These are phyloP conservation scores for Stegana nigrithorax DNA, from an alignment of 2,888 invertebrate genomes.

Conservation along the genomic window DNA sequence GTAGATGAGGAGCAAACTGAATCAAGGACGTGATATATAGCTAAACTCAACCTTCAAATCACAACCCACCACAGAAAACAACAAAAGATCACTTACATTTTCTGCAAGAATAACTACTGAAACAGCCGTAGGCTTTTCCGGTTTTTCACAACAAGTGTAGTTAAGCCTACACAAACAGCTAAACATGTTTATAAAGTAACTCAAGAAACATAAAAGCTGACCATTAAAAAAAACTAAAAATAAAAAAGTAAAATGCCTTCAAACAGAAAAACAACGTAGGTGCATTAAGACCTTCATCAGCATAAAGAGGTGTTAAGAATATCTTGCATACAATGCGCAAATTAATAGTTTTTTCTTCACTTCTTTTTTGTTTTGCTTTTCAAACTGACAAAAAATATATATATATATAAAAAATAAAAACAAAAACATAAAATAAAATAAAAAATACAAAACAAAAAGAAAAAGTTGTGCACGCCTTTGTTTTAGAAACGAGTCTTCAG, in stretches of 20 bases:
- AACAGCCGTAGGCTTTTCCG: conserved; percentile 14
- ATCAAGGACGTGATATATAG: neutral
- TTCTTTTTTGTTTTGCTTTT: too few species aligned
- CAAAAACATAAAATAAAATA: neutral
- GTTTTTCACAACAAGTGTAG: conserved; percentile 2
- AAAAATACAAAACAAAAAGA: conserved; percentile 8
- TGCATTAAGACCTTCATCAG: conserved; percentile 9
- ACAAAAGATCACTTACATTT: conserved; percentile 15
- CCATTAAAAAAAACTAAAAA: neutral
- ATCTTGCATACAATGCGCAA: neutral
- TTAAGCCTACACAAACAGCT: neutral
- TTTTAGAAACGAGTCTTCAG: conserved; percentile 1
- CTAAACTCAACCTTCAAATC: conserved; percentile 9
- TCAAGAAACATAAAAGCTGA: neutral
- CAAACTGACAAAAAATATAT: too few species aligned
- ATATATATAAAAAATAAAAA: neutral
- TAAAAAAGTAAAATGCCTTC: neutral
- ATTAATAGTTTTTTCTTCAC: too few species aligned
- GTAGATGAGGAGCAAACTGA: too few species aligned
- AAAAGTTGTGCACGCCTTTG: conserved; percentile 10
- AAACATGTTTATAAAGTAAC: conserved; percentile 3
- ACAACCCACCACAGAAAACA: neutral
- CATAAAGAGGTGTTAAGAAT: conserved; percentile 2
- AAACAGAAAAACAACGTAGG: conserved; percentile 1
- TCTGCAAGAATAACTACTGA: conserved; percentile 3